Base-by-base conservation (phyloP, 2,888 invertebrate genomes). In the Eudemis profundana region DNA sequence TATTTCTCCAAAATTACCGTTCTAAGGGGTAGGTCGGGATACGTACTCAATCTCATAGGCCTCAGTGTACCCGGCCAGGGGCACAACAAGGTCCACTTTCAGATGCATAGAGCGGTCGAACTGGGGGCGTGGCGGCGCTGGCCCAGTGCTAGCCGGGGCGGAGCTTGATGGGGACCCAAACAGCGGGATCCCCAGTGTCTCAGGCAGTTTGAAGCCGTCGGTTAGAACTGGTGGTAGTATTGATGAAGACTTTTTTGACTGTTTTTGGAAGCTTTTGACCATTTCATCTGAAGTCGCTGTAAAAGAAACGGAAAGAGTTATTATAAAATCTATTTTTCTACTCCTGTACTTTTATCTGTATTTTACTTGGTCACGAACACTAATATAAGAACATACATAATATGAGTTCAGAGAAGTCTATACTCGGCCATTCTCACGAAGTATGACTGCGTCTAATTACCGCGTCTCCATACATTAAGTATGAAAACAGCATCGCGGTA, bases 11-110 rank as follows among this genome's bases (percentile, higher is more conserved):
- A n/a, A n/a, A 4, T 40, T 38, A 3, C 17, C 7, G 0, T 40
- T 38, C 3, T 7, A 14, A 23, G 3, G 1, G 2, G 10, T 23
- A 23, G 0, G 1, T 8, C 3, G 12, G 50, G 10, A 19, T n/a
- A 68, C 77, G 50, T 66, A 86, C 87, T 86, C 82, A 2, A 79
- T 74, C 5, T 79, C 75, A 71, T 85, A 89, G 1, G 78, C 73
- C 68, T 89, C 88, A 1, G 86, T 82, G 72, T 82, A 89, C 69
- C 80, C 87, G 12, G 88, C 82, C 54, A 80, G 78, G 10, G 79
- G 81, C 53, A 86, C 87, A 21, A 81, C 82, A 36, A 89, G 78
- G 66, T 76, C 75, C 4, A 77, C 87, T 36, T 78, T 79, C 49
- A 89, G 40, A 66, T 72, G 59, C 66, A 85, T 67, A 36, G 86